Percentiles rank a stretch among this genome's conserved stretches.
Conservation (phyloP, 2,797 vertebrate genomes). For the Gila robusta region DNA sequence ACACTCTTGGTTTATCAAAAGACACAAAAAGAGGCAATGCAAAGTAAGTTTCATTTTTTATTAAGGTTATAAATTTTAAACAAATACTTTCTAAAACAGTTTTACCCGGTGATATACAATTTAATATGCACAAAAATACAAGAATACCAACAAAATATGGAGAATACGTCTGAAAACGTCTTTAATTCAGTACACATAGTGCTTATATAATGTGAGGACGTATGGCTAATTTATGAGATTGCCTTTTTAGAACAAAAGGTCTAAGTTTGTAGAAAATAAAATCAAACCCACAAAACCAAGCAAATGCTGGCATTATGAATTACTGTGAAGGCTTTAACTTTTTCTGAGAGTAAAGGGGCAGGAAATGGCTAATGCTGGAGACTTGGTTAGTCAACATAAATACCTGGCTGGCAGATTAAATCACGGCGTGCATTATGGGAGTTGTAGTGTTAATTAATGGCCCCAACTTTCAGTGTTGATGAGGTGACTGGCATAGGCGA, state of each 20-base stretch:
- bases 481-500: conserved; percentile 67
- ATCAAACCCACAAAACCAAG: conserved; percentile 81
- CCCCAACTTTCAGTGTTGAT: conserved; percentile 64
- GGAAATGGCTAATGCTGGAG: conserved; percentile 57
- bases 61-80: conserved; percentile 95
- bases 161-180: conserved; percentile 85
- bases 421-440: conserved; percentile 79
- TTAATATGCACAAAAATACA: conserved; percentile 91
- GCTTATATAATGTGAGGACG: conserved; percentile 83
- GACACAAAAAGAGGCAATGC: conserved; percentile 23
- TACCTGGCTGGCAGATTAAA: conserved; percentile 63
- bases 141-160: conserved; percentile 85
- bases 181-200: conserved; percentile 88
- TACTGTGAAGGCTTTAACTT: conserved; percentile 75
- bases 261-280: conserved; percentile 75
- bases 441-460: conserved; percentile 74
- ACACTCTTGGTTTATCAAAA: conserved; percentile 1
- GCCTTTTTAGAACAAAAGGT: conserved; percentile 98
- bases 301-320: conserved; percentile 82
- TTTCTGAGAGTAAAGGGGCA: conserved; percentile 60
- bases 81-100: conserved; percentile 92
- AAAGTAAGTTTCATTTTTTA: conserved; percentile 79
- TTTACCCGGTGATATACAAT: conserved; percentile 94
- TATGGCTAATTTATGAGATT: conserved; percentile 80
- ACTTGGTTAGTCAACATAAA: conserved; percentile 66